Evolutionary conservation across 2,888 invertebrate species (phyloP).

Genomic region (Trichopoda pennipes): DNA sequence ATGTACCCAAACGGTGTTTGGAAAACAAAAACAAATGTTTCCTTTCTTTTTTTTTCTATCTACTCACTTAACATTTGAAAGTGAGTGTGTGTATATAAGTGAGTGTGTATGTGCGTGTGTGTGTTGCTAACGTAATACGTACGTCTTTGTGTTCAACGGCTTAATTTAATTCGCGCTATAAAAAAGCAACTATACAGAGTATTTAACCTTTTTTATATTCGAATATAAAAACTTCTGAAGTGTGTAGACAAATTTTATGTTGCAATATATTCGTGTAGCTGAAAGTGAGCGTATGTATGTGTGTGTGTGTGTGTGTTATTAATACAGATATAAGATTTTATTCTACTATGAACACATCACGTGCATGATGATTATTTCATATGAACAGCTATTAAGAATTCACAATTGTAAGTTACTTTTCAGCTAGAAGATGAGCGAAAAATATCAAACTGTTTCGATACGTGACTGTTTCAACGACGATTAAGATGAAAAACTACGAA

Average conservation of each 20-base stretch:
- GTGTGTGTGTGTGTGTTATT: constrained; percentile 4
- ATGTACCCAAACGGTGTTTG: background rate
- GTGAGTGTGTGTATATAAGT: background rate
- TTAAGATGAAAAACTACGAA: constrained; percentile 36
- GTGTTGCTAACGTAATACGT: background rate
- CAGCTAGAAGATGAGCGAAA: constrained; percentile 44
- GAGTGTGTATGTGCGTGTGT: background rate
- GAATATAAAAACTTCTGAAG: constrained; percentile 6
- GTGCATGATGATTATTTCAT: constrained; percentile 59
- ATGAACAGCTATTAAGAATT: constrained; percentile 53
- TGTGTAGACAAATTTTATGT: background rate
- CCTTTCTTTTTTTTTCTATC: background rate
- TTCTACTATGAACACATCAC: constrained; percentile 53
- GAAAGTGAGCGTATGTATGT: background rate
- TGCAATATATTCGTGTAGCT: background rate
- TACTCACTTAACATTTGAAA: background rate
- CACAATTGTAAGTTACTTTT: constrained; percentile 53
- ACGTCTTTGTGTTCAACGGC: constrained; percentile 18
- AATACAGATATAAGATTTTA: background rate
- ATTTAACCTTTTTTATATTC: constrained; percentile 5
- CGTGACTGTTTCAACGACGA: constrained; percentile 56
- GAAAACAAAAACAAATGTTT: background rate
- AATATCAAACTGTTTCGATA: constrained; percentile 48
- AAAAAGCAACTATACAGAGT: background rate
- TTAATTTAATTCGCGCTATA: constrained; percentile 49